Evolutionary conservation across 2,113 vertebrate species (phyloP).

Genomic region (Eudyptes chrysolophus): DNA sequence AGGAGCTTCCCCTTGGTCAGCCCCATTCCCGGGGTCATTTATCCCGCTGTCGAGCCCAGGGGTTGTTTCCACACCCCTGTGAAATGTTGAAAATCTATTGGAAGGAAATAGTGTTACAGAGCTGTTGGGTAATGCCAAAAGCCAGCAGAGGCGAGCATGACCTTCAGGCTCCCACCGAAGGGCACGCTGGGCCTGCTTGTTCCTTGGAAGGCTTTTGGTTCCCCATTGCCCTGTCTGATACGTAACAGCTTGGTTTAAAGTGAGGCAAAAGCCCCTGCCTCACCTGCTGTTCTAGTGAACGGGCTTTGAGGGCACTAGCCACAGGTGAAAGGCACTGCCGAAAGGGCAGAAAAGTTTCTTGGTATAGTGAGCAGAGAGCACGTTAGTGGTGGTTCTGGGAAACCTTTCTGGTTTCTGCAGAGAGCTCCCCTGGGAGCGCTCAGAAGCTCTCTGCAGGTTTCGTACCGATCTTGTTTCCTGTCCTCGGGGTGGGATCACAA

Average conservation of each 20-base stretch:
- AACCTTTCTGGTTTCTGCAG: neutral
- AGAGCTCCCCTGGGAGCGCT: neutral
- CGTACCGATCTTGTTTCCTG: fast-evolving
- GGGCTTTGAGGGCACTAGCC: neutral
- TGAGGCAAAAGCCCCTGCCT: neutral
- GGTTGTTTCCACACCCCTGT: neutral
- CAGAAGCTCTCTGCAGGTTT: neutral
- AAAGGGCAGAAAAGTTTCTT: constrained; percentile 1
- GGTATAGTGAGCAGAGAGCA: neutral
- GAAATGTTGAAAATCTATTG: constrained; percentile 28
- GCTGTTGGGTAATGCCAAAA: constrained; percentile 44
- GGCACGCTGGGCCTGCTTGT: constrained; percentile 49
- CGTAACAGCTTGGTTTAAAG: neutral
- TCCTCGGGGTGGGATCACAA: neutral
- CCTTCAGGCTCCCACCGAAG: constrained; percentile 79
- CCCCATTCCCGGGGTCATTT: neutral
- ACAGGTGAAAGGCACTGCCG: neutral
- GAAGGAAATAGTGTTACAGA: constrained; percentile 4
- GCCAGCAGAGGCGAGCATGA: constrained; percentile 58
- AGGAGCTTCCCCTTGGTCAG: neutral
- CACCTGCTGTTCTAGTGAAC: neutral
- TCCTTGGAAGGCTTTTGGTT: neutral
- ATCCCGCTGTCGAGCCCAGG: neutral
- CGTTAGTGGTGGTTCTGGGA: constrained; percentile 23
- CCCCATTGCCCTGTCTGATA: neutral